Evolutionary conservation across 2,888 invertebrate genomes (phyloP), one percentile per base, ranked within the genome.

Genomic region (Pinctada fucata): DNA sequence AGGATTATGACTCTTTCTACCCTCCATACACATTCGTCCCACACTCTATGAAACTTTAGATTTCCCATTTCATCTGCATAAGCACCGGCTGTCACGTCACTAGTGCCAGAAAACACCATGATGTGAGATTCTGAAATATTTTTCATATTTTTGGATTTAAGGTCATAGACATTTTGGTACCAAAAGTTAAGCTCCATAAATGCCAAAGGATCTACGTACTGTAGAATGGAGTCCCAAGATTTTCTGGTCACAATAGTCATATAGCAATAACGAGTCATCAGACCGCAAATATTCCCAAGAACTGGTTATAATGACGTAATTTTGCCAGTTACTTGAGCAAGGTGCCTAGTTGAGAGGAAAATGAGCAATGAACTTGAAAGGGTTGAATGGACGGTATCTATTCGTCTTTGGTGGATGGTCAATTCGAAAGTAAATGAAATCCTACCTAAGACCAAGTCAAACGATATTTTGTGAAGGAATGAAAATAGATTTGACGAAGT

Each of bases 401-500:
- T 72, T 3, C 72, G 45, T 45, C 66, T 72, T n/a, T 72, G 48
- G 16, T 72, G n/a, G 48, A 76, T 72, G 13, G 10, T 50, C 48
- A 71, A 65, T 10, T 31, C 31, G 68, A 51, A 65, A 2, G 51
- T 16, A 5, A 16, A 2, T 1, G 52, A 31, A 71, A 66, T 66
- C 72, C 76, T 72, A 76, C 51, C 65, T 47, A 3, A 76, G 31
- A 49, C 71, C 76, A 8, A 71, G 47, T 52, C 76, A 76, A 72
- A 71, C 72, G 49, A 76, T 48, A 10, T 5, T 45, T 45, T 71
- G 65, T 51, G 72, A 48, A 47, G 76, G 71, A n/a, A 50, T 16
- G 65, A 76, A 75, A 75, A 69, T 45, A 67, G 67, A 58, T 67
- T 77, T 77, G 65, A 66, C 52, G 31, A 66, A 65, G 67, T 77